phyloP scores from a whole-genome alignment of 2,888 invertebrate genomes.

The Watsonalla binaria region DNA sequence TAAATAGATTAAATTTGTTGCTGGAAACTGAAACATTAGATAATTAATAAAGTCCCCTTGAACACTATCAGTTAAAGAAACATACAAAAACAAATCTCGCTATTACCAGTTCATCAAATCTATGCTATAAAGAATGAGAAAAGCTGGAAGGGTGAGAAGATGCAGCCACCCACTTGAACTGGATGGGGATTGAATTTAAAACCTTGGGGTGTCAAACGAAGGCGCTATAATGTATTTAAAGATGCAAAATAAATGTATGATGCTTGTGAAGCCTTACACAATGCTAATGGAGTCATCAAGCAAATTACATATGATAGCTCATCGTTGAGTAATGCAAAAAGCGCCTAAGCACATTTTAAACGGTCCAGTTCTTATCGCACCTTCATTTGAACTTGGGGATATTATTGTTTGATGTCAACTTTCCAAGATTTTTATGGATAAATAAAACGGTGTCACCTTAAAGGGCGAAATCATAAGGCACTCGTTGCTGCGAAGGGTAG shows the following conservation, averaged over 20 bases:
- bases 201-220: too few species aligned
- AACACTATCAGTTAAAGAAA: too few species aligned
- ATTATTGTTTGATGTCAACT: conserved; percentile 41
- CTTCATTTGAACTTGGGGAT: conserved; percentile 6
- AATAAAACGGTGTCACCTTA: conserved; percentile 50
- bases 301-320: neutral
- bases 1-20: too few species aligned
- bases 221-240: too few species aligned
- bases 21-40: too few species aligned
- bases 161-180: too few species aligned
- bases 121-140: too few species aligned
- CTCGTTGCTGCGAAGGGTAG: conserved; percentile 39
- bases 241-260: neutral
- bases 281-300: neutral
- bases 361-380: neutral
- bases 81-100: too few species aligned
- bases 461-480: conserved; percentile 57
- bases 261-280: neutral
- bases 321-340: neutral
- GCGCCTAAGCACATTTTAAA: conserved; percentile 1
- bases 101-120: too few species aligned
- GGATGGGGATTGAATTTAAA: too few species aligned
- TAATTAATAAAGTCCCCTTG: too few species aligned
- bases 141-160: too few species aligned
- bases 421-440: conserved; percentile 53